Base-by-base conservation (phyloP, 53 echinoderm and acorn worm genomes). In the Echinarachnius parma region DNA sequence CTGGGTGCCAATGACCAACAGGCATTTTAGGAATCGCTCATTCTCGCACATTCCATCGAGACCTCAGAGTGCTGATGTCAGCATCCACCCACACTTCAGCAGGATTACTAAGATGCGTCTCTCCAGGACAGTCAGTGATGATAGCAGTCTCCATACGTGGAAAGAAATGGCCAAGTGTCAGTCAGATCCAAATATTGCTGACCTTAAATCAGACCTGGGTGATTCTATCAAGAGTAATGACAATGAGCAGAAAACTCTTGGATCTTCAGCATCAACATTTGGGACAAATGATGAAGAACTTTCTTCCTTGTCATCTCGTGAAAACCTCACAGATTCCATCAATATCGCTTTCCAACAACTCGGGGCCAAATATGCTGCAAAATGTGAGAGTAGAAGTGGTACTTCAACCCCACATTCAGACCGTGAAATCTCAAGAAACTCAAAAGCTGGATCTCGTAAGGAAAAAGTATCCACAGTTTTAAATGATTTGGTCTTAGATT, bases 111-210 rank as follows among this genome's bases (percentile, higher is more conserved):
- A 78, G 27, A 54, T 83, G 21, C 75, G 78, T 4, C 77, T 92
- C 1, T 69, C 75, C 18, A 78, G 92, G 22, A 68, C 83, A 32
- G 61, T 71, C 31, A 86, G 86, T 55, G 92, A 92, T 30, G 84
- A 81, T 31, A 78, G 75, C 42, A 61, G 53, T 32, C 52, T 83
- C 34, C 80, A 75, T 14, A 75, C 80, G 9, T 80, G 77, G 62
- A 55, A 78, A 69, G 78, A 82, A 57, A 62, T 81, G 37, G 34
- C 67, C 18, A 77, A 82, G 54, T 86, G 86, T 22, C 81, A 36
- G 64, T 92, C 92, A 1, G 92, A 92, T 62, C 84, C 92, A 21
- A 92, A 92, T 50, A 92, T 92, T 59, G 49, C 82, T 13, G 71
- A 66, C 28, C 74, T 37, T 20, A 72, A 72, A 11, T 72, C 74